phyloP scores from a whole-genome alignment of 2,113 vertebrate species.

The Misgurnus mizolepis region DNA sequence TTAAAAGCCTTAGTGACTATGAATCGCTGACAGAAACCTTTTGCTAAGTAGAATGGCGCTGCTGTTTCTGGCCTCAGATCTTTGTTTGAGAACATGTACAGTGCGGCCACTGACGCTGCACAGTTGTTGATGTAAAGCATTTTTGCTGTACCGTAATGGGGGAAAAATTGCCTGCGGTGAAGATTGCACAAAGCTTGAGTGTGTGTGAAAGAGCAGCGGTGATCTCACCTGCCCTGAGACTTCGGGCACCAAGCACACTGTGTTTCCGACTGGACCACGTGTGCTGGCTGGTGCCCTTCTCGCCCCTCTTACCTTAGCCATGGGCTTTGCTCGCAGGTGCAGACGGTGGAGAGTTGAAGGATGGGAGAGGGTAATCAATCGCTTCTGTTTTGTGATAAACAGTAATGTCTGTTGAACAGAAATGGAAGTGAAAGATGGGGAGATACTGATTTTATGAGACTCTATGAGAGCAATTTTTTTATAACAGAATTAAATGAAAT shows the following conservation, averaged over 20 bases:
- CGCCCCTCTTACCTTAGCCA: neutral
- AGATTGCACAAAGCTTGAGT: slow-evolving; percentile 5
- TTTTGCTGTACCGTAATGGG: slow-evolving; percentile 34
- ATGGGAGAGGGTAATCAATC: slow-evolving; percentile 43
- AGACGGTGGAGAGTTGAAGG: neutral
- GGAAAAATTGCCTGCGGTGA: slow-evolving; percentile 12
- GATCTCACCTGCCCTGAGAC: slow-evolving; percentile 54
- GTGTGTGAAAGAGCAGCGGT: slow-evolving; percentile 32
- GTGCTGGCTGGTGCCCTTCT: neutral
- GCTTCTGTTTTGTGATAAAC: slow-evolving; percentile 29
- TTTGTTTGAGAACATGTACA: slow-evolving; percentile 11
- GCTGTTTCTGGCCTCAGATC: slow-evolving; percentile 2
- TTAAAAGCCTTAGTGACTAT: slow-evolving; percentile 3
- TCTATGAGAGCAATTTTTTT: too few species aligned
- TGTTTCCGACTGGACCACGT: slow-evolving; percentile 37
- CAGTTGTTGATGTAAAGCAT: slow-evolving; percentile 38
- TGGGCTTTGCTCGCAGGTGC: slow-evolving; percentile 4
- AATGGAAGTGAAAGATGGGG: slow-evolving; percentile 9
- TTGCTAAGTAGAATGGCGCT: neutral
- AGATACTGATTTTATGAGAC: neutral
- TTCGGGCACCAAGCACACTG: slow-evolving; percentile 45
- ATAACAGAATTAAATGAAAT: too few species aligned
- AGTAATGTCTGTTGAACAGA: neutral
- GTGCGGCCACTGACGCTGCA: neutral
- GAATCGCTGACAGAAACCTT: too few species aligned